These are phyloP conservation scores for Temnothorax curvispinosus DNA, from an alignment of 1,140 invertebrate genomes.

Conservation along the genomic window DNA sequence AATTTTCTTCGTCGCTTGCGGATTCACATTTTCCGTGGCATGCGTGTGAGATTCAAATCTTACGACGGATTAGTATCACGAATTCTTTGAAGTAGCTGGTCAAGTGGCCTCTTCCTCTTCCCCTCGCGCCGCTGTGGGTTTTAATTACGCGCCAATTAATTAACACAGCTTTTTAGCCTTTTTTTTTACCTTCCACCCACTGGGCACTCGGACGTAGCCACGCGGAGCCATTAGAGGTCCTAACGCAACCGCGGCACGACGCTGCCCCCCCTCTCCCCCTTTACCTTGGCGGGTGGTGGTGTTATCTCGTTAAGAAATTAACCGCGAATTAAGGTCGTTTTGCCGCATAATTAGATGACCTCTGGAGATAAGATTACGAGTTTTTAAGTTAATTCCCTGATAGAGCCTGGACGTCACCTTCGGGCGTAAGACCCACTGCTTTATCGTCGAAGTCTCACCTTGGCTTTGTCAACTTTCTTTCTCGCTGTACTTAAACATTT, in stretches of 20 bases:
- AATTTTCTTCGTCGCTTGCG: background rate
- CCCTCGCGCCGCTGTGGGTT: conserved; percentile 70
- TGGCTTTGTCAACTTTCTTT: background rate
- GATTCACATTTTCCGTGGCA: background rate
- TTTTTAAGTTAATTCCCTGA: conserved; percentile 61
- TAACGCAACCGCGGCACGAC: conserved; percentile 70
- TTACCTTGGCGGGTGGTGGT: conserved; percentile 46
- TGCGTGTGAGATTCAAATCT: conserved; percentile 49
- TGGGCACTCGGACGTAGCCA: conserved; percentile 72
- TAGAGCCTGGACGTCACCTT: conserved; percentile 37
- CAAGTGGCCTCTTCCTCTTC: conserved; percentile 32
- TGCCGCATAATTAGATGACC: conserved; percentile 76
- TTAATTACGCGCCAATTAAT: conserved; percentile 83
- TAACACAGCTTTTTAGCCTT: conserved; percentile 67
- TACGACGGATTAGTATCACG: conserved; percentile 49
- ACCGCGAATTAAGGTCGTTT: conserved; percentile 75
- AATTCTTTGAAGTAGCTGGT: conserved; percentile 66
- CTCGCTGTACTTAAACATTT: background rate
- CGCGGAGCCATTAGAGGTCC: conserved; percentile 75
- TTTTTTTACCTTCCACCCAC: conserved; percentile 56
- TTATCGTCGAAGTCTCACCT: background rate
- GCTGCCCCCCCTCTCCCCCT: conserved; percentile 36
- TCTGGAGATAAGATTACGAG: conserved; percentile 73
- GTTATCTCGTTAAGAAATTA: conserved; percentile 78
- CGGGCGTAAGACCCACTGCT: background rate